Base-by-base conservation (phyloP, 2,113 vertebrate species). In the Erythrocercus mccallii region DNA sequence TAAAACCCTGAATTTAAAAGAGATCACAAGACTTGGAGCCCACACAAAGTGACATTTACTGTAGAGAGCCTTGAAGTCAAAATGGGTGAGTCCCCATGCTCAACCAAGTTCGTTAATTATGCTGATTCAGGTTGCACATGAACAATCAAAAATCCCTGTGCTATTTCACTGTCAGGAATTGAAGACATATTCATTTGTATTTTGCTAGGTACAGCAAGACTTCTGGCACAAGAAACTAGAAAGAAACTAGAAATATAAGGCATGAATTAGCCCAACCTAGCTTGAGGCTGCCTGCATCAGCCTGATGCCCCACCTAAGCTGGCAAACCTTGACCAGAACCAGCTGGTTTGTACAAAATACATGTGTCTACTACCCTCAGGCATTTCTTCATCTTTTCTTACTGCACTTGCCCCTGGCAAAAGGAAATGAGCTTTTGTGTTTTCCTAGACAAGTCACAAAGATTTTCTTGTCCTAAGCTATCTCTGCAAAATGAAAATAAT, bases 41-140 rank as follows among this genome's bases (percentile, higher is more conserved):
- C 66, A 9, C 73, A 40, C 3, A 14, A 84, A 86, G 28, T 42
- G 30, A 65, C 35, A 56, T 37, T 48, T 48, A 57, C 64, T 54
- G 7, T 13, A 56, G 33, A 10, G 15, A 16, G 24, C 18, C 28
- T 30, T 68, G 2, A 1, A 60, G 48, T 91, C 13, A 3, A 81
- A 86, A 84, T 12, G 20, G 5, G 7, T 30, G 48, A 66, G 42
- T 76, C 28, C 28, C 13, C 38, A 48, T 74, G 54, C 8, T 85
- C 37, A 78, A 33, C 25, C 10, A 22, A 12, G 15, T 19, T 89
- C 6, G 0, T 31, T 56, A 92, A 48, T 50, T 68, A 79, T 60
- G 45, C 30, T 25, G 12, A 47, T 54, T 73, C 60, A 28, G 28
- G 86, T 88, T 73, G n/a, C 64, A 64, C 0, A 1, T 0, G 0